phyloP scores from a whole-genome alignment of 2,113 vertebrate species.

The Catharus fuscescens region DNA sequence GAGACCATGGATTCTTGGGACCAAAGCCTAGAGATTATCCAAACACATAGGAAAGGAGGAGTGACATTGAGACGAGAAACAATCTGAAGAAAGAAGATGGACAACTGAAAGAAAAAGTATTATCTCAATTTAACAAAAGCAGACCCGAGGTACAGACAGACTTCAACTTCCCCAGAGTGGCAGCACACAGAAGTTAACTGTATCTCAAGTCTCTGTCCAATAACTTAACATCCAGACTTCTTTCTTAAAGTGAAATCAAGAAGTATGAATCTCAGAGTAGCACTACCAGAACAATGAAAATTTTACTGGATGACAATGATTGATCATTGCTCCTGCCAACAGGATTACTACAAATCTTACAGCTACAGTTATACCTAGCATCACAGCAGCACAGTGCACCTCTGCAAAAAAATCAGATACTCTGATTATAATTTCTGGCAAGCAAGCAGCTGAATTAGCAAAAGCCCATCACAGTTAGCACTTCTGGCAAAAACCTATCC shows the following conservation, averaged over 20 bases:
- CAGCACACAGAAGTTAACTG: conserved; percentile 3
- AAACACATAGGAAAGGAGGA: background rate
- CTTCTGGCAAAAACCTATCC: background rate
- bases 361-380: background rate
- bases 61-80: background rate
- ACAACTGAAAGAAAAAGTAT: background rate
- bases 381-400: background rate
- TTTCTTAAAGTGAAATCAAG: background rate
- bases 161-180: background rate
- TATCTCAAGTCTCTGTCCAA: background rate
- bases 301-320: conserved; percentile 11
- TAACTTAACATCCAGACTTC: background rate
- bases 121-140: background rate
- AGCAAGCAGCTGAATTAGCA: background rate
- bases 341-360: background rate
- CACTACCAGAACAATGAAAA: background rate
- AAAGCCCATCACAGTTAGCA: background rate
- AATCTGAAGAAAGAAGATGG: background rate
- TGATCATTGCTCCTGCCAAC: background rate
- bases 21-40: background rate
- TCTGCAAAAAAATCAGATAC: background rate
- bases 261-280: background rate
- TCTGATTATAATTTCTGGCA: background rate
- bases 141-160: background rate
- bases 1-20: background rate